A percentile compares a stretch with the other conserved stretches of the same genome.
Evolutionary conservation across 2,888 invertebrate species (phyloP).

Genomic region (Coelopa pilipes): DNA sequence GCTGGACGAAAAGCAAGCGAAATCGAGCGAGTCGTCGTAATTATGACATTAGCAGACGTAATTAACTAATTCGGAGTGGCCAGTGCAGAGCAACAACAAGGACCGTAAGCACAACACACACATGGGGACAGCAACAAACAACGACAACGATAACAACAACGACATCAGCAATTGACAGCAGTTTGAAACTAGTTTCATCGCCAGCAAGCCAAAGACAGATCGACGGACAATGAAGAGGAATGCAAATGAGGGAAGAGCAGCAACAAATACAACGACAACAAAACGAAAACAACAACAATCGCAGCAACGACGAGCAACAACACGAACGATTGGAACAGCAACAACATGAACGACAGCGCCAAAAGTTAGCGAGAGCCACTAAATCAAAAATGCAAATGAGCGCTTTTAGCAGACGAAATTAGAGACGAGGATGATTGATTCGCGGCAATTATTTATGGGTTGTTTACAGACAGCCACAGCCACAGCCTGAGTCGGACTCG

Average conservation of each 20-base stretch:
- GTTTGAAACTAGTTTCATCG: constrained; percentile 10
- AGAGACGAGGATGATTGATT: constrained; percentile 44
- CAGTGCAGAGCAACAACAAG: background rate
- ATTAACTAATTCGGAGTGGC: constrained; percentile 40
- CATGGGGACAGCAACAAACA: background rate
- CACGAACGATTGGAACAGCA: constrained; percentile 36
- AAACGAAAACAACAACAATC: constrained; percentile 42
- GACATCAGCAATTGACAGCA: constrained; percentile 11
- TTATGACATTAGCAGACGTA: constrained; percentile 49
- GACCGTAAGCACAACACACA: background rate
- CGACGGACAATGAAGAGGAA: constrained; percentile 42
- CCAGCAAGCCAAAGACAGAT: too few relatives aligned
- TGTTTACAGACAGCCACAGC: constrained; percentile 29
- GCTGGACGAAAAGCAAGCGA: too few relatives aligned
- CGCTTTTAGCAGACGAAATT: constrained; percentile 27
- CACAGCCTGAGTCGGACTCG: too few relatives aligned
- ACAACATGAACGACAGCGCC: background rate
- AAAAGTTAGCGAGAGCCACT: constrained; percentile 49
- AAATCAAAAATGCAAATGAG: constrained; percentile 60
- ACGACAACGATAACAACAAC: background rate
- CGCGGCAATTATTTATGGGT: constrained; percentile 43
- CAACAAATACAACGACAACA: constrained; percentile 43
- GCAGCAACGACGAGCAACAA: constrained; percentile 52
- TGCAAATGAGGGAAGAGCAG: constrained; percentile 53
- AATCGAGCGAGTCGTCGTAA: constrained; percentile 32